Percentiles rank a stretch among this genome's conserved stretches.
Conservation (phyloP, 1,140 invertebrate species). For the Brachionus rubens region DNA sequence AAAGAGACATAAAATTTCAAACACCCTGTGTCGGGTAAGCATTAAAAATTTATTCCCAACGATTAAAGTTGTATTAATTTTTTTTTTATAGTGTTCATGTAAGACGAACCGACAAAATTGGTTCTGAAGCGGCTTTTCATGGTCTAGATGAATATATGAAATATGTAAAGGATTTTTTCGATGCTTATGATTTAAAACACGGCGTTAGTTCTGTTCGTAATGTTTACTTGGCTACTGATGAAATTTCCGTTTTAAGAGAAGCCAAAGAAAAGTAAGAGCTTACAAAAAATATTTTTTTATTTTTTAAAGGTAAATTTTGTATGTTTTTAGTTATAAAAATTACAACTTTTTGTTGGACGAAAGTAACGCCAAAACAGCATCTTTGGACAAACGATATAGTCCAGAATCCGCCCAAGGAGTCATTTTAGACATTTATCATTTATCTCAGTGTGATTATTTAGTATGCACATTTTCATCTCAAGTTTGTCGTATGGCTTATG, state of each 20-base stretch:
- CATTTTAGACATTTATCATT: constrained; percentile 82
- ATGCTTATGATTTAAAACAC: constrained; percentile 67
- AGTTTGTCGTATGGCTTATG: constrained; percentile 90
- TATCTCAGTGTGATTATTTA: constrained; percentile 80
- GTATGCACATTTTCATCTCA: constrained; percentile 96
- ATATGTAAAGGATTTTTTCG: constrained; percentile 81
- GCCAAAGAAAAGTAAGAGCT: constrained; percentile 60
- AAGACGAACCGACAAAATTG: constrained; percentile 93
- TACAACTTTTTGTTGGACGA: constrained; percentile 73
- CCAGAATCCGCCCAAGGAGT: constrained; percentile 82
- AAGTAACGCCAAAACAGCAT: constrained; percentile 79
- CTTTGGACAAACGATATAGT: constrained; percentile 80
- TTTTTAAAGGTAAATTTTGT: not conserved
- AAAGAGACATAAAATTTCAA: constrained; percentile 74
- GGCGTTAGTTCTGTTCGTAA: constrained; percentile 66
- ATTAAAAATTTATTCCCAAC: not conserved
- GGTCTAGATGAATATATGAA: constrained; percentile 91
- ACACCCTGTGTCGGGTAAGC: constrained; percentile 74
- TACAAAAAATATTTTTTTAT: not conserved
- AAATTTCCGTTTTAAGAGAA: constrained; percentile 66
- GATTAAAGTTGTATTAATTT: not conserved
- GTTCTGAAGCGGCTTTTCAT: constrained; percentile 95
- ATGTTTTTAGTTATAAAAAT: constrained; percentile 69
- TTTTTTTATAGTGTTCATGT: constrained; percentile 72
- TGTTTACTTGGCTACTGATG: constrained; percentile 84